These are phyloP conservation scores for Gortyna flavago DNA, from an alignment of 2,888 invertebrate genomes.

Conservation along the genomic window DNA sequence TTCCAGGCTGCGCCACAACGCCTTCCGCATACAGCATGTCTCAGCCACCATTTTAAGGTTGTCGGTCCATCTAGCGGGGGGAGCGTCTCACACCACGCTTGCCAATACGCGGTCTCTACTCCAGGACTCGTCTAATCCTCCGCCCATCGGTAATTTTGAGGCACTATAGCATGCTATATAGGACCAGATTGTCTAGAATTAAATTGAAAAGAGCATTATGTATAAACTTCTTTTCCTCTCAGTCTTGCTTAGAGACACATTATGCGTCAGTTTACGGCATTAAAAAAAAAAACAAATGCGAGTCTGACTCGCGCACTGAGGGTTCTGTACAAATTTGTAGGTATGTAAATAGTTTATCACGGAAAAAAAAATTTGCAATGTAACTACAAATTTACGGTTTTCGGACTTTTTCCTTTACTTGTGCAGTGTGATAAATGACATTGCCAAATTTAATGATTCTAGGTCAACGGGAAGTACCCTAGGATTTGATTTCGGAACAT, in stretches of 20 bases:
- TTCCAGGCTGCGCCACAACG: not conserved
- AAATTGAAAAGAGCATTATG: not conserved
- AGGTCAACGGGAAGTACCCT: too few relatives aligned
- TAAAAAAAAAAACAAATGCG: not conserved
- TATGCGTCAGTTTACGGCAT: not conserved
- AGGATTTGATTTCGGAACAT: too few relatives aligned
- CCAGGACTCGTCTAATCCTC: not conserved
- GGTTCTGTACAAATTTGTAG: too few relatives aligned
- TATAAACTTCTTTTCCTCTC: not conserved
- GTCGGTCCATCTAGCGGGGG: too few relatives aligned
- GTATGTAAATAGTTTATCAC: too few relatives aligned
- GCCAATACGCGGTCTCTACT: not conserved
- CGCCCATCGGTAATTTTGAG: not conserved
- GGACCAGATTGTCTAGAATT: not conserved
- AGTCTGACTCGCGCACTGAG: too few relatives aligned
- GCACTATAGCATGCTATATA: not conserved
- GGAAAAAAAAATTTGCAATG: too few relatives aligned
- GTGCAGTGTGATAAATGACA: too few relatives aligned
- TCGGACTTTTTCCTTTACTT: too few relatives aligned
- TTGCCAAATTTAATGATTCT: too few relatives aligned
- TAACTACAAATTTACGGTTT: too few relatives aligned
- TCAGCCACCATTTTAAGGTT: not conserved
- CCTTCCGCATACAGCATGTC: not conserved
- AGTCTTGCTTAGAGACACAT: not conserved
- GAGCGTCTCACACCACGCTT: too few relatives aligned